A percentile compares a stretch with the other conserved stretches of the same genome.
Conservation (phyloP, 37 sponge, comb jelly and placozoan genomes). For the Ephydatia muelleri region DNA sequence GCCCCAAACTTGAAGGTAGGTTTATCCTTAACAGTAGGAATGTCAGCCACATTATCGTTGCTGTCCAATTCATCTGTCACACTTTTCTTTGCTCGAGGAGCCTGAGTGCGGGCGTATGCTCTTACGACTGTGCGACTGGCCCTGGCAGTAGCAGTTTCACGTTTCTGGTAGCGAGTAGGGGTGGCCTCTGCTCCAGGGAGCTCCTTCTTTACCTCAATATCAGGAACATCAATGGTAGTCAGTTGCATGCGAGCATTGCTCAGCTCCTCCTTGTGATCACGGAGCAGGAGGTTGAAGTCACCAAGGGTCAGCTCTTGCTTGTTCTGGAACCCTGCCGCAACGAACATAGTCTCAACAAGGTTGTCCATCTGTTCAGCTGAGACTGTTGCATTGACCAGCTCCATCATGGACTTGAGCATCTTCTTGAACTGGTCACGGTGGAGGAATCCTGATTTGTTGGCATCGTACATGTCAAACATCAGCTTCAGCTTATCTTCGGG, state of each 20-base stretch:
- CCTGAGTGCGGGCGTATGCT: slow-evolving; percentile 57
- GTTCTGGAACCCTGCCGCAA: slow-evolving; percentile 84
- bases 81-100: not conserved
- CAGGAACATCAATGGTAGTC: slow-evolving; percentile 60
- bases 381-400: slow-evolving; percentile 87
- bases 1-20: not conserved
- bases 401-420: slow-evolving; percentile 96
- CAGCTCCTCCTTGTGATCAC: slow-evolving; percentile 88
- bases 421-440: slow-evolving; percentile 79
- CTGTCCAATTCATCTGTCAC: no score
- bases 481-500: slow-evolving; percentile 94
- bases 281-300: slow-evolving; percentile 89
- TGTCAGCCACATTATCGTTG: not conserved
- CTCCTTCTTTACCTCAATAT: slow-evolving; percentile 29
- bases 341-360: slow-evolving; percentile 84
- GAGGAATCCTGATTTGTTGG: slow-evolving; percentile 74
- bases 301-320: slow-evolving; percentile 80
- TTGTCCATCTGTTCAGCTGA: slow-evolving; percentile 75
- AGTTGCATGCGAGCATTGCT: slow-evolving; percentile 79
- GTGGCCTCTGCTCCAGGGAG: not conserved
- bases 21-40: slow-evolving; percentile 25
- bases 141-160: slow-evolving; percentile 79
- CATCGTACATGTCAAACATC: slow-evolving; percentile 97
- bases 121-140: slow-evolving; percentile 80
- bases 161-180: slow-evolving; percentile 35